Evolutionary conservation across 2,888 invertebrate genomes (phyloP), one percentile per base, ranked within the genome.

Genomic region (Drosophila formosana): DNA sequence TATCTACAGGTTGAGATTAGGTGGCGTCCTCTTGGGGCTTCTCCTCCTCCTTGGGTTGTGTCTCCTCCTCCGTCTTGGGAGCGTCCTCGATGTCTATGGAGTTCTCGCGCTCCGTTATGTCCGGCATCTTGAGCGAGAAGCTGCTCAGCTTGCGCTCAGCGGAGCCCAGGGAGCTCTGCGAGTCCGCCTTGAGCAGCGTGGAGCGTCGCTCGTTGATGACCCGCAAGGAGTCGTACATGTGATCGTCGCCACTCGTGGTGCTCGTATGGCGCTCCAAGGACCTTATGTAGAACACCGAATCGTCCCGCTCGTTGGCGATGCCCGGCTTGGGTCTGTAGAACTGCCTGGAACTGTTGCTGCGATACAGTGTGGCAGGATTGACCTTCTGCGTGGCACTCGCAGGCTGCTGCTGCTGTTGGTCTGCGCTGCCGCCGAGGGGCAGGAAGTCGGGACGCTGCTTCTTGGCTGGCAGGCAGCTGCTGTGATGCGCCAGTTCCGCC

Each of bases 151-250:
- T 91, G 1, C 90, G 82, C 39, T 91, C 90, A 3, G 76, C 85
- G 3, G 91, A 82, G 3, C 75, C 82, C 9, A 92, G 52, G 1
- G 91, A 90, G 4, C 91, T 90, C 56, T 92, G 92, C 9, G 92
- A 92, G n/a, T 91, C 91, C 0, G 91, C 88, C 61, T 90, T 90
- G 9, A 92, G 77, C 62, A 92, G 80, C 23, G 91, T 93, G 52
- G 82, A 89, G 4, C 92, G 89, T 3, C 93, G 82, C 62, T 93
- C 92, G 55, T 91, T 92, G 45, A 93, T 93, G 5, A 93, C 92
- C 65, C 89, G 85, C 11, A 92, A 79, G 0, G 92, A 92, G 69
- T 93, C 92, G 73, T 92, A 92, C 68, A 89, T 84, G 26, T 91
- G 89, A 51, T 91, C 89, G 41, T 88, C 82, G 4, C 66, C 77